Base-by-base conservation (phyloP, 1,140 invertebrate species). In the Panagrolaimus sp. region DNA sequence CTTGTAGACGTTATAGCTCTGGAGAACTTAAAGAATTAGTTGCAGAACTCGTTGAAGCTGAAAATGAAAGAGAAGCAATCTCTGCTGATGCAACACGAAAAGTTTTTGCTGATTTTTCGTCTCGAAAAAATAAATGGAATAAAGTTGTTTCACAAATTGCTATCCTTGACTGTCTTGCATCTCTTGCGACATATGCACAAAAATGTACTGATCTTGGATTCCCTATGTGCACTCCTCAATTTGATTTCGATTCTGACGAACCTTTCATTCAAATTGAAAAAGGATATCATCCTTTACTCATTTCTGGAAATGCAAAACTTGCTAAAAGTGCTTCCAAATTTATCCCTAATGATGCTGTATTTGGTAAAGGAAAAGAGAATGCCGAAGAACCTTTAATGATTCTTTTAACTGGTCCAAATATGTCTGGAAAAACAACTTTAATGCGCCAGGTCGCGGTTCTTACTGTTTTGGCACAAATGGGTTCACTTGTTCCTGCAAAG, bases 381-480 rank as follows among this genome's bases (percentile, higher is more conserved):
- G 1, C 1, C 9, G 16, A 25, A 25, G 51, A 23, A 9, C 27
- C 1, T 38, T 38, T 38, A 7, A 7, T 38, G 2, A 38, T 38
- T 38, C 7, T 38, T 4, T 38, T 38, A 38, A 38, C 31, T 38
- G 31, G 31, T 38, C 51, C 51, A 27, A 57, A 57, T 25, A 57
- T 57, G 51, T 8, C 93, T 48, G 95, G 94, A 74, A 98, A 98
- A 86, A 96, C 93, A 20, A 98, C 95, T 1, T 85, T 97, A 8
- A 97, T 98, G 94, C 85, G 94, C 53, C 93, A 97, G 86, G 87
- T 92, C 57, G 94, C 92, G 1, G 84, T 96, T 0, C 86, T 97
- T 23, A 88, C 89, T 0, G 88, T 98, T n/a, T 89, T 98, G 87
- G 90, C 93, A 7, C 95, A 98, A 85, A 89, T 97, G 84, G 93